phyloP scores from a whole-genome alignment of 2,888 invertebrate genomes.

The Limnephilus lunatus region DNA sequence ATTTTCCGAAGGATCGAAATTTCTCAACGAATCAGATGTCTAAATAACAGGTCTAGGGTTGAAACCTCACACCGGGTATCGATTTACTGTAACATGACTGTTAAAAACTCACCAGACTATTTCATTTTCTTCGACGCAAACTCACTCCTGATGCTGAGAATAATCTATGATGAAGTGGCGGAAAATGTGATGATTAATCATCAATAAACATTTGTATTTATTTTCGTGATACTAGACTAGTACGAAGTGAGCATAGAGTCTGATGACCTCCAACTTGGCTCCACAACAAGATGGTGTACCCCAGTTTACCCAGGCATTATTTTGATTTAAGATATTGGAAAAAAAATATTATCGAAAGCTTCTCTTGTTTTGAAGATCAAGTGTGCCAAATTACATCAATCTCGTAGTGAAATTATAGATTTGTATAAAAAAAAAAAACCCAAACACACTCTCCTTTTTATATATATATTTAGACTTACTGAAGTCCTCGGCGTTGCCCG shows the following conservation, averaged over 20 bases:
- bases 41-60: constrained; percentile 20
- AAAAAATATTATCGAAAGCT: no score
- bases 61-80: not conserved
- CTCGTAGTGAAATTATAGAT: no score
- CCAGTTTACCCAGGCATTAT: no score
- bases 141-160: no score
- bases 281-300: not conserved
- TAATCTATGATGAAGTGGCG: not conserved
- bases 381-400: no score
- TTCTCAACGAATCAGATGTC: constrained; percentile 24
- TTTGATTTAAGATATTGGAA: no score
- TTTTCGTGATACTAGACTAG: not conserved
- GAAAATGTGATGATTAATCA: not conserved
- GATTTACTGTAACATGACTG: not conserved
- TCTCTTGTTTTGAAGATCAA: no score
- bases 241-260: not conserved
- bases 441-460: no score
- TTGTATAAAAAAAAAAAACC: no score
- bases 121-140: not conserved
- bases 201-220: not conserved
- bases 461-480: no score
- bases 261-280: not conserved
- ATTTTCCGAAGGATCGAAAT: constrained; percentile 33
- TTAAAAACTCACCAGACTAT: not conserved
- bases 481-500: no score